Evolutionary conservation across 1,140 invertebrate genomes (phyloP).

Genomic region (Drosophila azteca): DNA sequence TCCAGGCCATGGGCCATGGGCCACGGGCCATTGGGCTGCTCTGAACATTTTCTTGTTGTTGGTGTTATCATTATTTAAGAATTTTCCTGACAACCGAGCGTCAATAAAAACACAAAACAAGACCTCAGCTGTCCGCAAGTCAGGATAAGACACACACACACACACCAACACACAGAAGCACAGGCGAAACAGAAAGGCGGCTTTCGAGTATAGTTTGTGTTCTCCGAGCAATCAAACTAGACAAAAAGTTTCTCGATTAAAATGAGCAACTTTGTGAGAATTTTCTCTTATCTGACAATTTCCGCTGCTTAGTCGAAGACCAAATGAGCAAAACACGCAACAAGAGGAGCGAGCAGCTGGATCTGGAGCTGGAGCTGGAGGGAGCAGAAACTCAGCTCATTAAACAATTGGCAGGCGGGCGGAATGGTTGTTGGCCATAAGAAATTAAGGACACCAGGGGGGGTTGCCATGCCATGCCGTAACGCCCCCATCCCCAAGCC

Average conservation of each 20-base stretch:
- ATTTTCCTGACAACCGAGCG: slow-evolving; percentile 26
- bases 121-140: slow-evolving; percentile 51
- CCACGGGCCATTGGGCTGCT: too few relatives aligned
- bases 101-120: slow-evolving; percentile 36
- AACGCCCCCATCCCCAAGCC: background rate
- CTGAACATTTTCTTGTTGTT: slow-evolving; percentile 20
- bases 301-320: slow-evolving; percentile 64
- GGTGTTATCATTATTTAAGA: slow-evolving; percentile 44
- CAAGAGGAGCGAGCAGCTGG: slow-evolving; percentile 37
- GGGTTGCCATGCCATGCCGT: slow-evolving; percentile 31
- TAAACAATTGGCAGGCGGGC: slow-evolving; percentile 73
- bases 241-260: slow-evolving; percentile 76
- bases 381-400: slow-evolving; percentile 64
- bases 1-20: too few relatives aligned
- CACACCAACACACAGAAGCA: background rate
- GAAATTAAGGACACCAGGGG: slow-evolving; percentile 60
- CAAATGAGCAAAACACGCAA: slow-evolving; percentile 51
- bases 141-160: background rate
- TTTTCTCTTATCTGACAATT: slow-evolving; percentile 69
- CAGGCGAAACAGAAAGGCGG: slow-evolving; percentile 13
- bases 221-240: slow-evolving; percentile 57
- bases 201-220: slow-evolving; percentile 23
- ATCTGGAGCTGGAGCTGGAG: slow-evolving; percentile 22
- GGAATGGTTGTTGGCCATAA: slow-evolving; percentile 49
- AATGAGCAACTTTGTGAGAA: slow-evolving; percentile 67